phyloP scores from a whole-genome alignment of 2,113 vertebrate genomes.

The Argyrosomus japonicus region DNA sequence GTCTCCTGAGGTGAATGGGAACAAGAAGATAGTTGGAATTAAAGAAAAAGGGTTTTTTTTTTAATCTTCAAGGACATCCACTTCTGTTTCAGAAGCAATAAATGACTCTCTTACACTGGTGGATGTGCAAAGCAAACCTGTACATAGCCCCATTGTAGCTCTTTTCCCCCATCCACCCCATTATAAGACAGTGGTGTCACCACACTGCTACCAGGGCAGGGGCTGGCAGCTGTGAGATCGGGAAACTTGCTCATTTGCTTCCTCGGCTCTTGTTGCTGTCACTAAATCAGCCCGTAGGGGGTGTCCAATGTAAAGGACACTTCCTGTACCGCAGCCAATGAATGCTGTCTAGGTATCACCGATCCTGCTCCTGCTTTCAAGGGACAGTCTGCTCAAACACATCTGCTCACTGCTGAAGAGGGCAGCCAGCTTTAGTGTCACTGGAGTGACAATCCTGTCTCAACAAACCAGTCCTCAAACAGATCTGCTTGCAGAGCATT shows the following conservation, averaged over 20 bases:
- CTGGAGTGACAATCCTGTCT: constrained; percentile 20
- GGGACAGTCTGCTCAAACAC: constrained; percentile 30
- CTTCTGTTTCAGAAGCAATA: background rate
- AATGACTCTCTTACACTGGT: background rate
- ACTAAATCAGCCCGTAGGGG: constrained; percentile 6
- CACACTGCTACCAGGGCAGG: background rate
- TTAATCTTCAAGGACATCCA: background rate
- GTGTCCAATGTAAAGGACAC: constrained; percentile 35
- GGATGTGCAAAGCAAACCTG: background rate
- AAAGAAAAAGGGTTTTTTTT: background rate
- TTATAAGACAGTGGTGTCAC: background rate
- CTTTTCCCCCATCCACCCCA: background rate
- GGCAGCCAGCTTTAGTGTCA: constrained; percentile 15
- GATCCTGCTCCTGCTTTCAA: constrained; percentile 20
- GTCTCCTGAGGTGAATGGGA: background rate
- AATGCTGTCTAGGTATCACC: constrained; percentile 26
- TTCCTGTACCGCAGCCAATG: constrained; percentile 11
- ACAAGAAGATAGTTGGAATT: background rate
- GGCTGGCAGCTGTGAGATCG: constrained; percentile 19
- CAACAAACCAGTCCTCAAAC: constrained; percentile 12
- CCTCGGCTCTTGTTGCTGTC: constrained; percentile 24
- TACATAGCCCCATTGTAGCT: background rate
- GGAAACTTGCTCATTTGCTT: constrained; percentile 21
- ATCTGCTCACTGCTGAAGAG: constrained; percentile 33
- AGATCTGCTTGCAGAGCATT: constrained; percentile 21